Evolutionary conservation across 2,113 vertebrate genomes (phyloP).

Genomic region (Labeo catla): DNA sequence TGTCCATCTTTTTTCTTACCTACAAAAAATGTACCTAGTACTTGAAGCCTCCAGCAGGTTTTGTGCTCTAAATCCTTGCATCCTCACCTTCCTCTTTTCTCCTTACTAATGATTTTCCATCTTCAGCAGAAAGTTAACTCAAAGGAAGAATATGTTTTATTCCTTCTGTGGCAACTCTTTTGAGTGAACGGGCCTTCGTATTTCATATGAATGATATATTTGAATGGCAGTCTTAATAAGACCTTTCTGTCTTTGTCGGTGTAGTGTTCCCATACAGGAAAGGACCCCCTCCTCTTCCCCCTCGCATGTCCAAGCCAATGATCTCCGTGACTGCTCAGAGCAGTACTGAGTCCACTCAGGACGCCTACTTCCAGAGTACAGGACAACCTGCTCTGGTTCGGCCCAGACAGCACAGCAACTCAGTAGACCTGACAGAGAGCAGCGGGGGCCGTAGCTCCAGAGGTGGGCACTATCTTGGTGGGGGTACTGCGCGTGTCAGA

Average conservation of each 20-base stretch:
- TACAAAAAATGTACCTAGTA: slow-evolving; percentile 10
- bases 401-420: slow-evolving; percentile 90
- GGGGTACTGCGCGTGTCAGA: slow-evolving; percentile 58
- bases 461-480: slow-evolving; percentile 69
- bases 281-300: slow-evolving; percentile 93
- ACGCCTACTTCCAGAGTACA: slow-evolving; percentile 85
- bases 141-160: slow-evolving; percentile 51
- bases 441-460: slow-evolving; percentile 69
- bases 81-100: not conserved
- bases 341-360: slow-evolving; percentile 96
- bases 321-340: slow-evolving; percentile 96
- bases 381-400: slow-evolving; percentile 73
- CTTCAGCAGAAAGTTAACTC: slow-evolving; percentile 53
- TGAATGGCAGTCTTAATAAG: not conserved
- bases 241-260: slow-evolving; percentile 6
- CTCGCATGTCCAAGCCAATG: slow-evolving; percentile 95
- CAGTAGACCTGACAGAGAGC: slow-evolving; percentile 84
- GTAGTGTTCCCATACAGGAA: slow-evolving; percentile 96
- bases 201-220: not conserved
- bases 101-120: slow-evolving; percentile 25
- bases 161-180: slow-evolving; percentile 22
- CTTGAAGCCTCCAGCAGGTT: not conserved
- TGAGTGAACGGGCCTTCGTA: not conserved
- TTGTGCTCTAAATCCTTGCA: not conserved
- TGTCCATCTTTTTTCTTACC: slow-evolving; percentile 8